Percentiles rank a stretch among this genome's conserved stretches.
These are phyloP conservation scores for Galeruca laticollis DNA, from an alignment of 2,888 invertebrate genomes.

Conservation along the genomic window DNA sequence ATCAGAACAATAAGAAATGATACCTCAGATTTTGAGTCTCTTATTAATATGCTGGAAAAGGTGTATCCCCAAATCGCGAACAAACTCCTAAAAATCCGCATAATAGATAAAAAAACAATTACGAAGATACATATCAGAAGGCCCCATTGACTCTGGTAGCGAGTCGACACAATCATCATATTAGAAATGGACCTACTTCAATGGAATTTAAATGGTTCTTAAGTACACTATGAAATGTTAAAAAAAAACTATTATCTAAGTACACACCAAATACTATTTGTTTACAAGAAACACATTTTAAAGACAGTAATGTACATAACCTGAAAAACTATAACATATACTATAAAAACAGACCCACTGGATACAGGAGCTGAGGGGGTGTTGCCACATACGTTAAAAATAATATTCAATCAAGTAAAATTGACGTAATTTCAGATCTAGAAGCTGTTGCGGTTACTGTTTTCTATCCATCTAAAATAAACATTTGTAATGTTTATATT, in stretches of 20 bases:
- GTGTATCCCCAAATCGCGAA: not conserved
- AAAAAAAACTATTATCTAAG: not conserved
- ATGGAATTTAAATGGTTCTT: not conserved
- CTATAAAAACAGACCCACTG: too few relatives aligned
- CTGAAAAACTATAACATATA: not conserved
- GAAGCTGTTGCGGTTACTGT: too few relatives aligned
- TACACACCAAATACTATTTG: not conserved
- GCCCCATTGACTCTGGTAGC: not conserved
- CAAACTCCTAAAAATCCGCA: not conserved
- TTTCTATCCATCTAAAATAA: too few relatives aligned
- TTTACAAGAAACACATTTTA: not conserved
- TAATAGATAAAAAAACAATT: not conserved
- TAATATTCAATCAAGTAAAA: too few relatives aligned
- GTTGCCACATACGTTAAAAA: too few relatives aligned
- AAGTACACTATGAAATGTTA: not conserved
- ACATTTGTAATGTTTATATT: too few relatives aligned
- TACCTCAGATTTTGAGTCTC: not conserved
- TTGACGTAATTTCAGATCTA: too few relatives aligned
- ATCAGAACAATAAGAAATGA: not conserved
- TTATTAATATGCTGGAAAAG: not conserved
- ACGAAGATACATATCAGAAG: constrained; percentile 1
- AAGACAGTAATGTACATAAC: not conserved
- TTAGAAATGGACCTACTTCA: not conserved
- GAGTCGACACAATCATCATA: too few relatives aligned
- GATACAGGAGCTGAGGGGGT: too few relatives aligned